These are phyloP conservation scores for Stegodyphus dumicola DNA, from an alignment of 1,140 invertebrate genomes.

Conservation along the genomic window DNA sequence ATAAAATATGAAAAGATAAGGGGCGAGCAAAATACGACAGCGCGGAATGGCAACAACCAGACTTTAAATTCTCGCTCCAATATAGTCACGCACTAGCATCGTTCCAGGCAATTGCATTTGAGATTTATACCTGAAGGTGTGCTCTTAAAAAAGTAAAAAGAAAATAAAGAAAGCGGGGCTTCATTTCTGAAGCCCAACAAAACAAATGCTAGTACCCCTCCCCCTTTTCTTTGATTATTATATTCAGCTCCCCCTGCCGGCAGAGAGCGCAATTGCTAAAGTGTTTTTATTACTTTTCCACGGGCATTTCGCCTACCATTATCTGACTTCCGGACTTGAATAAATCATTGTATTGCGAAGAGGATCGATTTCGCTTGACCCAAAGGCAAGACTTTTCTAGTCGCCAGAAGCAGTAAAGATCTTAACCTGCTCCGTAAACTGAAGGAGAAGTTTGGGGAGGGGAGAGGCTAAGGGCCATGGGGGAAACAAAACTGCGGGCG, in stretches of 20 bases:
- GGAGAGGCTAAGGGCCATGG: neutral
- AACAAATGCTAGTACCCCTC: neutral
- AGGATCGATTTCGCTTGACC: constrained; percentile 50
- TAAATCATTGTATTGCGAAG: constrained; percentile 43
- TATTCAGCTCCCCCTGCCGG: neutral
- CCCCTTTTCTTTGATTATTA: constrained; percentile 52
- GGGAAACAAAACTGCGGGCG: constrained; percentile 1
- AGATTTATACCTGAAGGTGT: neutral
- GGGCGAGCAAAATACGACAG: constrained; percentile 3
- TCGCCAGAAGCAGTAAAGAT: constrained; percentile 46
- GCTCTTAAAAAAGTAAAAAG: neutral
- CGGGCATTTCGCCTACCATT: constrained; percentile 32
- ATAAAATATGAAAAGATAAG: constrained; percentile 20
- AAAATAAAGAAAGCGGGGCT: too few species aligned
- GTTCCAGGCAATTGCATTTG: neutral
- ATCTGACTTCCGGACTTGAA: constrained; percentile 39
- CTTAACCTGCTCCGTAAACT: constrained; percentile 15
- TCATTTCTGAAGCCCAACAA: too few species aligned
- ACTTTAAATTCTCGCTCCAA: constrained; percentile 38
- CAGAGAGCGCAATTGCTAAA: constrained; percentile 40
- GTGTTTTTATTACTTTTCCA: constrained; percentile 54
- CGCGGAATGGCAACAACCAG: neutral
- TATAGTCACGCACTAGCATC: constrained; percentile 13
- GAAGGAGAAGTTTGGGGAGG: neutral
- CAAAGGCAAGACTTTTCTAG: constrained; percentile 27